Evolutionary conservation across 2,888 invertebrate genomes (phyloP).

Genomic region (Cancer borealis): DNA sequence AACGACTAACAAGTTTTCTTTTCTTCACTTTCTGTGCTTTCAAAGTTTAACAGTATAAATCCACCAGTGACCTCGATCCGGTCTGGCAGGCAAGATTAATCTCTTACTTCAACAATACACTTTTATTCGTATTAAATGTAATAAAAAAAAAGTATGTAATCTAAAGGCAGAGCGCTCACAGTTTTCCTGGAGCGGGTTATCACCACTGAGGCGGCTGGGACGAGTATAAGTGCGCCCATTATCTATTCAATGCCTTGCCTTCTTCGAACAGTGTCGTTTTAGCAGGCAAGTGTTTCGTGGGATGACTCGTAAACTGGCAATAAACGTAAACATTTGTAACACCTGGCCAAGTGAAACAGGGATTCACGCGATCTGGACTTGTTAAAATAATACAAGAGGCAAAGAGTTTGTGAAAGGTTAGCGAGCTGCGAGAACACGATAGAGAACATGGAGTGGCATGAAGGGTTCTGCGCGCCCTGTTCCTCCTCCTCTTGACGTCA

Average conservation of each 20-base stretch:
- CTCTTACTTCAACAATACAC: neutral
- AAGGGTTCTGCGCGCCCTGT: no score
- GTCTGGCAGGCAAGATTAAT: neutral
- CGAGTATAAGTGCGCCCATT: neutral
- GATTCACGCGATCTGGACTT: neutral
- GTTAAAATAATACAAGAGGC: neutral
- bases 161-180: neutral
- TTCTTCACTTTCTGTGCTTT: slow-evolving; percentile 10
- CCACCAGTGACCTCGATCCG: neutral
- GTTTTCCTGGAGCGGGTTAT: neutral
- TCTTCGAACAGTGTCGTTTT: neutral
- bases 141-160: neutral
- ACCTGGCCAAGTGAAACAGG: neutral
- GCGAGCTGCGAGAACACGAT: no score
- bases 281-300: neutral
- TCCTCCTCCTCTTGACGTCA: neutral
- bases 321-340: neutral
- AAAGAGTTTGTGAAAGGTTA: neutral
- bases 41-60: slow-evolving; percentile 20
- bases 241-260: slow-evolving; percentile 20
- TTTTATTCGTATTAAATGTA: neutral
- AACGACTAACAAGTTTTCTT: neutral
- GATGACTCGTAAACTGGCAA: neutral
- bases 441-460: neutral
- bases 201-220: no score